These are phyloP conservation scores for Procavia capensis DNA, from an alignment of 2,113 vertebrate species.

Conservation along the genomic window DNA sequence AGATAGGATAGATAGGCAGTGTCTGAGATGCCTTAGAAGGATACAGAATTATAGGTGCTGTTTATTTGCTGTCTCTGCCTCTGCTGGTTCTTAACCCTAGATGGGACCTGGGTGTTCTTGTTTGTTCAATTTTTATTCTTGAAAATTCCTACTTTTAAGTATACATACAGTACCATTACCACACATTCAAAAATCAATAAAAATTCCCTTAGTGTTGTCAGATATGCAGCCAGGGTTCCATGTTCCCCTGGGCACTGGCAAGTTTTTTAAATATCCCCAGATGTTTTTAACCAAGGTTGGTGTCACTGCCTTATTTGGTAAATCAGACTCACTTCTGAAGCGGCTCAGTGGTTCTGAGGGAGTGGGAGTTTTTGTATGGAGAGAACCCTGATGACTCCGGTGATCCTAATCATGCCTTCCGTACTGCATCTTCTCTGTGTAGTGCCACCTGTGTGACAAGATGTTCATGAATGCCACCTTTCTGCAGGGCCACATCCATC, in stretches of 20 bases:
- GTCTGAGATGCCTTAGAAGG: background rate
- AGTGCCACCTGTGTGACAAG: constrained; percentile 90
- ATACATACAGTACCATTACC: background rate
- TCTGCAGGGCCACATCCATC: constrained; percentile 86
- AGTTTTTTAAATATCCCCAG: background rate
- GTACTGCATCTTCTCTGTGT: background rate
- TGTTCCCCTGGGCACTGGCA: background rate
- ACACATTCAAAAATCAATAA: background rate
- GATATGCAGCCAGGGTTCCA: background rate
- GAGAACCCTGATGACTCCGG: background rate
- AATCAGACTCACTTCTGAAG: background rate
- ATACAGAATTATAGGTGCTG: background rate
- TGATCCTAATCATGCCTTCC: background rate
- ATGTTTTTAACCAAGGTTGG: background rate
- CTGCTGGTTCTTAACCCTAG: background rate
- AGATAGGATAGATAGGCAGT: background rate
- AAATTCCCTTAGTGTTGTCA: background rate
- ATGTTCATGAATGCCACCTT: constrained; percentile 86
- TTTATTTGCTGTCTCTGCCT: background rate
- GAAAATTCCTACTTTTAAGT: constrained; percentile 11
- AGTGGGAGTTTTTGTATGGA: background rate
- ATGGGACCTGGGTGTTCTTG: background rate
- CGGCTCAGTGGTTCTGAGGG: background rate
- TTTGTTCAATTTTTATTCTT: background rate
- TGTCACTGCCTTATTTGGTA: background rate